A percentile compares a stretch with the other conserved stretches of the same genome.
These are phyloP conservation scores for Helleia helle DNA, from an alignment of 2,888 invertebrate genomes.

Conservation along the genomic window DNA sequence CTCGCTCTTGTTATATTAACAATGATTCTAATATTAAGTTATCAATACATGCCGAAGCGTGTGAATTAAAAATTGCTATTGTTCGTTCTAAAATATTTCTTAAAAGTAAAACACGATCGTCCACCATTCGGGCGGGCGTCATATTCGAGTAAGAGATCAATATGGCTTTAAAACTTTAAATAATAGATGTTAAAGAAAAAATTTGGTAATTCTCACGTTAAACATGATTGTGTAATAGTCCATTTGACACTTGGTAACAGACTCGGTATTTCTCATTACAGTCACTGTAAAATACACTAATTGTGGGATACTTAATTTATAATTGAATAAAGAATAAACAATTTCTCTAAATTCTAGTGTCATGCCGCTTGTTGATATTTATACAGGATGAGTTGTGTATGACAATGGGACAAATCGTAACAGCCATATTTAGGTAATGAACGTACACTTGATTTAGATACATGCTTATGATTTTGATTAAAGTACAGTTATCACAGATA, in stretches of 20 bases:
- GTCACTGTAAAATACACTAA: too few relatives aligned
- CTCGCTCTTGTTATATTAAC: slow-evolving; percentile 31
- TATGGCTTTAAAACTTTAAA: slow-evolving; percentile 44
- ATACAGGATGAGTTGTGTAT: background rate
- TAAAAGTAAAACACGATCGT: slow-evolving; percentile 46
- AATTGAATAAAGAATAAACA: background rate
- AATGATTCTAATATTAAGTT: slow-evolving; percentile 39
- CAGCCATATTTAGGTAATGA: background rate
- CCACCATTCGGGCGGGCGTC: slow-evolving; percentile 35
- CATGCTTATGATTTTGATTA: slow-evolving; percentile 17
- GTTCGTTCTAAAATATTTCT: slow-evolving; percentile 53
- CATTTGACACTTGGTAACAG: slow-evolving; percentile 1
- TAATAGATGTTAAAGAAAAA: slow-evolving; percentile 16
- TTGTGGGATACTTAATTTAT: background rate
- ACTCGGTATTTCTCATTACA: too few relatives aligned
- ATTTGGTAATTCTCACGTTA: slow-evolving; percentile 17
- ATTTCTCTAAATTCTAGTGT: background rate
- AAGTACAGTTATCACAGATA: slow-evolving; percentile 68
- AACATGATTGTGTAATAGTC: background rate
- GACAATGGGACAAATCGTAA: too few relatives aligned
- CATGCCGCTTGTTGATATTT: background rate
- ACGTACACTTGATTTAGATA: slow-evolving; percentile 3
- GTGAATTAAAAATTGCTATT: slow-evolving; percentile 46
- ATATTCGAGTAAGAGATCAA: slow-evolving; percentile 58
- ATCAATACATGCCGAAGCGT: slow-evolving; percentile 49